phyloP scores from a whole-genome alignment of 2,888 invertebrate genomes.

The Andrena bicolor region DNA sequence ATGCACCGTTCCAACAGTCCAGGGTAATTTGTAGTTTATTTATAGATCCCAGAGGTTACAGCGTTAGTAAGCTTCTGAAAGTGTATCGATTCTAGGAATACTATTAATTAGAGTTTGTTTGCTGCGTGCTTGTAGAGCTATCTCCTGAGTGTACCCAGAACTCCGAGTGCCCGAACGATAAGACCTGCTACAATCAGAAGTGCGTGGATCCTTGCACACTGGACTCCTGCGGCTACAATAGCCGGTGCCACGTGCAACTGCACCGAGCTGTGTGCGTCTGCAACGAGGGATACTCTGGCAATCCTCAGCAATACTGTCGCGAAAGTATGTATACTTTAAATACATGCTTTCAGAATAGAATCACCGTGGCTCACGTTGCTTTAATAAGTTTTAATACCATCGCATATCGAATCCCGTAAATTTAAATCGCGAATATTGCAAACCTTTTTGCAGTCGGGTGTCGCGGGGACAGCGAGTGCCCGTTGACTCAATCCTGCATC shows the following conservation, averaged over 20 bases:
- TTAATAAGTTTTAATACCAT: neutral
- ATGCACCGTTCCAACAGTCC: conserved; percentile 86
- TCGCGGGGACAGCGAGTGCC: conserved; percentile 93
- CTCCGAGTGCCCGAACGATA: conserved; percentile 92
- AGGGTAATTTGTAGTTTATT: conserved; percentile 43
- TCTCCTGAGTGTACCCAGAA: conserved; percentile 90
- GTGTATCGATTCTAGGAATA: neutral
- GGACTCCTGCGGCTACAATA: conserved; percentile 91
- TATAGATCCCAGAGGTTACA: too few species aligned
- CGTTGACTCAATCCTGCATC: conserved; percentile 92
- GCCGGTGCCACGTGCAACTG: conserved; percentile 91
- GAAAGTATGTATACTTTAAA: conserved; percentile 87
- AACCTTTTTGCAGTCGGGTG: conserved; percentile 89
- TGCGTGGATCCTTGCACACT: conserved; percentile 92
- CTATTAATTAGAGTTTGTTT: conserved; percentile 1
- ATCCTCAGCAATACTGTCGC: conserved; percentile 92
- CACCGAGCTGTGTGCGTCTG: conserved; percentile 94
- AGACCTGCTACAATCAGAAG: conserved; percentile 91
- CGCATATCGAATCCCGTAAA: neutral
- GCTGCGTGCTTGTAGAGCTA: conserved; percentile 84
- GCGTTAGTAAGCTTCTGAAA: too few species aligned
- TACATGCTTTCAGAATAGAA: too few species aligned
- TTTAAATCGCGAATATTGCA: neutral
- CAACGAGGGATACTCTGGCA: conserved; percentile 93
- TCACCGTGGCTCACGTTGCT: too few species aligned